Percentiles rank a stretch among this genome's conserved stretches.
phyloP scores from a whole-genome alignment of 2,888 invertebrate genomes.

The Ramazzottius varieornatus region DNA sequence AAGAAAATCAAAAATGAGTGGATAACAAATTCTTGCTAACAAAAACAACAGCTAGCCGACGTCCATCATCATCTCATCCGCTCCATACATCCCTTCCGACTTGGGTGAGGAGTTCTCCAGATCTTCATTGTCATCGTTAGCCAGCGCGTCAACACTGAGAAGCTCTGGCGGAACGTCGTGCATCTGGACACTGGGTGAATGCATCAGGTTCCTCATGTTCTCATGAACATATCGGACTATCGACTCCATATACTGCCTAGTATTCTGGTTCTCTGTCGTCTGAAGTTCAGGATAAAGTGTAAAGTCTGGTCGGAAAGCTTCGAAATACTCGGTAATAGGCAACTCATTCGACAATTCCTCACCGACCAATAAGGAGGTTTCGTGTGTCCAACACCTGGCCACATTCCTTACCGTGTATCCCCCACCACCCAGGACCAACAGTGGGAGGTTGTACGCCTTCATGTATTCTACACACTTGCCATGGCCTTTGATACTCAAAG shows the following conservation, averaged over 20 bases:
- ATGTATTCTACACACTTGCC: constrained; percentile 95
- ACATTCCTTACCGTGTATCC: constrained; percentile 84
- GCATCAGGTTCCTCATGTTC: constrained; percentile 68
- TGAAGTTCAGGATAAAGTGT: constrained; percentile 66
- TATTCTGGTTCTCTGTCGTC: constrained; percentile 1
- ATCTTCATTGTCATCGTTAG: constrained; percentile 40
- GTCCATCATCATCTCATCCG: constrained; percentile 18
- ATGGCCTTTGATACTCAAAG: constrained; percentile 71
- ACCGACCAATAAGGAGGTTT: constrained; percentile 74
- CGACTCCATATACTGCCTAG: constrained; percentile 50
- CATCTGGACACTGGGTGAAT: constrained; percentile 87
- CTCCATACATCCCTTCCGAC: constrained; percentile 11
- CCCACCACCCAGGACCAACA: constrained; percentile 57
- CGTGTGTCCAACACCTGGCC: constrained; percentile 94
- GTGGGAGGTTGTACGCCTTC: constrained; percentile 63
- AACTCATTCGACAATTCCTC: constrained; percentile 77
- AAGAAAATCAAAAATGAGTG: no score
- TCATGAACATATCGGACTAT: constrained; percentile 63
- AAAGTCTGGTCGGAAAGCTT: constrained; percentile 91
- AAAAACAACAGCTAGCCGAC: no score
- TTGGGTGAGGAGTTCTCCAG: neutral
- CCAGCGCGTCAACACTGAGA: constrained; percentile 32
- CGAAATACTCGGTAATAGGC: constrained; percentile 56
- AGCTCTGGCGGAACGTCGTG: constrained; percentile 68
- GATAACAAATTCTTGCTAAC: no score